phyloP scores from a whole-genome alignment of 2,113 vertebrate genomes.

The Heteronetta atricapilla region DNA sequence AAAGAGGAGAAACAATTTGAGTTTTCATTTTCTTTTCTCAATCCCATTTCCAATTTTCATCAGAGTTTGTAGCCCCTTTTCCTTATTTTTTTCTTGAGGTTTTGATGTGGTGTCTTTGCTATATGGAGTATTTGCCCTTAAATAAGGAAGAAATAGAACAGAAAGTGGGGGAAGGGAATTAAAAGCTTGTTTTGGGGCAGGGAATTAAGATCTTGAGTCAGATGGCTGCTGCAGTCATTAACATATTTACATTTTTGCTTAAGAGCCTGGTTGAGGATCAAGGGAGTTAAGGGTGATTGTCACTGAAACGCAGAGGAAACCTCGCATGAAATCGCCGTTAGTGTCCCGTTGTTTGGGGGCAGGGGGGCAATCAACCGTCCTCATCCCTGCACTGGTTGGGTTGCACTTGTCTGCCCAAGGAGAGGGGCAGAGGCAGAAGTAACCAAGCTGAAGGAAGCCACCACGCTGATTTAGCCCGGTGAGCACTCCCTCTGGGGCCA shows the following conservation, averaged over 20 bases:
- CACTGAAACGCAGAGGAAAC: constrained; percentile 68
- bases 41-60: neutral
- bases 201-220: constrained; percentile 48
- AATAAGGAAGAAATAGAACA: neutral
- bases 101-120: neutral
- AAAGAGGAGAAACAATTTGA: constrained; percentile 54
- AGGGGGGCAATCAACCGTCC: neutral
- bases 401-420: constrained; percentile 45
- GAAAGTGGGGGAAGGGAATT: too few relatives aligned
- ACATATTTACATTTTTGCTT: constrained; percentile 72
- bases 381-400: neutral
- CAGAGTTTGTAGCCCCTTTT: neutral
- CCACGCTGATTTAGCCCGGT: neutral
- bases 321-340: constrained; percentile 81
- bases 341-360: constrained; percentile 60
- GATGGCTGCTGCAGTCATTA: constrained; percentile 56
- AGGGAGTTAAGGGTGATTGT: constrained; percentile 72
- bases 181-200: neutral
- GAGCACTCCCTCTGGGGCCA: neutral
- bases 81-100: neutral
- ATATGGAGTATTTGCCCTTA: neutral
- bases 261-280: constrained; percentile 58
- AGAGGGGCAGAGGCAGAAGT: constrained; percentile 2
- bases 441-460: neutral
- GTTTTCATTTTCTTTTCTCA: constrained; percentile 24